Percentiles rank a stretch among this genome's conserved stretches.
These are phyloP conservation scores for Gastrophryne carolinensis DNA, from an alignment of 2,797 vertebrate genomes.

Conservation along the genomic window DNA sequence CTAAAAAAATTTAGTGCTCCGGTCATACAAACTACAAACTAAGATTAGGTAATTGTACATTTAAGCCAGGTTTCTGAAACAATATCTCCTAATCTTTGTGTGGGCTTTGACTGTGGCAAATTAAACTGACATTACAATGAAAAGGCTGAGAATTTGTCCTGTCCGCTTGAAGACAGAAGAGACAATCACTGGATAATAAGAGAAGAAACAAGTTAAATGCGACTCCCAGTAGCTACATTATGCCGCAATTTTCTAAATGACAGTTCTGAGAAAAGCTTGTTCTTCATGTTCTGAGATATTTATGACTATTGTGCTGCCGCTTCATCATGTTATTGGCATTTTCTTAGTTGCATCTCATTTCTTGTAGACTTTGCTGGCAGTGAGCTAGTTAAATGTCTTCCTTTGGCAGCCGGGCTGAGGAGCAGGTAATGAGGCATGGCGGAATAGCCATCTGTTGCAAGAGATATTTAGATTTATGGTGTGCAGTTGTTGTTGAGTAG, in stretches of 20 bases:
- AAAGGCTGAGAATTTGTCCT: neutral
- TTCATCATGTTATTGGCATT: neutral
- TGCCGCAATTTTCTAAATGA: conserved; percentile 26
- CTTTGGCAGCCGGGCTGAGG: conserved; percentile 3
- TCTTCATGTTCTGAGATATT: neutral
- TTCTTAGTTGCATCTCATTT: neutral
- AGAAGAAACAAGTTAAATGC: conserved; percentile 20
- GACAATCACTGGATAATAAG: conserved; percentile 15
- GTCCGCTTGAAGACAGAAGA: neutral
- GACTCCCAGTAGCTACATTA: conserved; percentile 12
- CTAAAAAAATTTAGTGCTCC: no score
- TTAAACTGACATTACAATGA: conserved; percentile 16
- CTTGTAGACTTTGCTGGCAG: neutral
- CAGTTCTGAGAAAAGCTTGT: conserved; percentile 19
- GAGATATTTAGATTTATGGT: conserved; percentile 49
- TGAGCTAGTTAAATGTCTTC: conserved; percentile 20
- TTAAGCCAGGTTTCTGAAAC: neutral
- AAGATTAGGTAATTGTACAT: neutral
- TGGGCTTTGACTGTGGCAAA: neutral
- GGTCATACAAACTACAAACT: no score
- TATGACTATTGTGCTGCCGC: neutral
- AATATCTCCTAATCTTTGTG: neutral
- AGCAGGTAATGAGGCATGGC: conserved; percentile 42
- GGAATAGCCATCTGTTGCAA: conserved; percentile 43
- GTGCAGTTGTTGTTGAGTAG: conserved; percentile 29